Conservation (phyloP, 1,140 invertebrate genomes). For the Drosophila parvula region DNA sequence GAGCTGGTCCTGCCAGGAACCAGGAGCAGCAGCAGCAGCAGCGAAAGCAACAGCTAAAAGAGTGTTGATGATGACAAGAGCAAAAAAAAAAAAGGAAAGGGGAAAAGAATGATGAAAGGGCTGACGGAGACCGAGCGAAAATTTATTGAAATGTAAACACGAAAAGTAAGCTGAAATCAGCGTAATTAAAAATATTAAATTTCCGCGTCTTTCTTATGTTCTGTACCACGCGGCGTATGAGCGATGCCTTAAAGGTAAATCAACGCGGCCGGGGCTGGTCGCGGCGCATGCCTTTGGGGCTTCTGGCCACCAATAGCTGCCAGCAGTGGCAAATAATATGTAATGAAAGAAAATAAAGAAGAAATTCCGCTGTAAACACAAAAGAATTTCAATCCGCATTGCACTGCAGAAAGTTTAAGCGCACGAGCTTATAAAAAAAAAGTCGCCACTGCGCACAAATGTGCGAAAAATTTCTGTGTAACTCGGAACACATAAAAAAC, state of each 20-base stretch:
- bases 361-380: slow-evolving; percentile 75
- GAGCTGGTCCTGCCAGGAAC: slow-evolving; percentile 3
- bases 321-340: slow-evolving; percentile 40
- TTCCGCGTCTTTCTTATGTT: slow-evolving; percentile 14
- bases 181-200: slow-evolving; percentile 76
- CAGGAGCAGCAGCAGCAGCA: slow-evolving; percentile 1
- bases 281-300: slow-evolving; percentile 8
- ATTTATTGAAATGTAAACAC: slow-evolving; percentile 82
- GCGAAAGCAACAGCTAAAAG: slow-evolving; percentile 40
- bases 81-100: slow-evolving; percentile 14
- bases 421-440: slow-evolving; percentile 17
- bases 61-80: slow-evolving; percentile 64
- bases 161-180: slow-evolving; percentile 56
- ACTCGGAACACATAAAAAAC: background rate
- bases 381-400: slow-evolving; percentile 79
- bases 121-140: slow-evolving; percentile 34
- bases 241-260: slow-evolving; percentile 49
- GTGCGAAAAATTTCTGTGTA: slow-evolving; percentile 19
- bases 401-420: slow-evolving; percentile 66
- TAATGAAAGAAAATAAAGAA: slow-evolving; percentile 49
- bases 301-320: slow-evolving; percentile 41
- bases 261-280: slow-evolving; percentile 10
- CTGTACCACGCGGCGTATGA: slow-evolving; percentile 52
- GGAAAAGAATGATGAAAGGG: slow-evolving; percentile 52
- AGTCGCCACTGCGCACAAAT: slow-evolving; percentile 21